phyloP scores from a whole-genome alignment of 2,888 invertebrate species.

The Augochlorella aurata region DNA sequence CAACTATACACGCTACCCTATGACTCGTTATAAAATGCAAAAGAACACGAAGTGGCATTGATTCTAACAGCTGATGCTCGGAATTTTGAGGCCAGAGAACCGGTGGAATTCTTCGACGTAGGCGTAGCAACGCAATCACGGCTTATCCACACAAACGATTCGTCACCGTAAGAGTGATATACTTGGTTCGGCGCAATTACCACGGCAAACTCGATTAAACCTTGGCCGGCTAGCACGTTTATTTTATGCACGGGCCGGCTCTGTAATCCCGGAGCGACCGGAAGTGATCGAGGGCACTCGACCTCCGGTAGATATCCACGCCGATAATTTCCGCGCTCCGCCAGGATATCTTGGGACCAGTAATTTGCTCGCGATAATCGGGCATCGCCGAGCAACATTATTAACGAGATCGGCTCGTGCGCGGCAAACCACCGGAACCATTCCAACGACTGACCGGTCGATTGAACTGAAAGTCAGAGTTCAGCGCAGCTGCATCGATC shows the following conservation, averaged over 20 bases:
- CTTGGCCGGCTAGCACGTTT: constrained; percentile 17
- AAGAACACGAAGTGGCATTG: neutral
- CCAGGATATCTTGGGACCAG: constrained; percentile 3
- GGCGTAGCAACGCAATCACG: neutral
- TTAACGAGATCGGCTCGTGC: constrained; percentile 25
- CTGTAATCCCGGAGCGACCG: constrained; percentile 37
- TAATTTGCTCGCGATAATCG: constrained; percentile 23
- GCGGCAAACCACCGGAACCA: constrained; percentile 21
- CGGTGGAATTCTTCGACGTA: neutral
- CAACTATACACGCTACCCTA: neutral
- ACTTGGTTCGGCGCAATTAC: constrained; percentile 34
- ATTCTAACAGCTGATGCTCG: neutral
- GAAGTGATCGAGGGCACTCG: constrained; percentile 41
- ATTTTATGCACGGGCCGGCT: constrained; percentile 29
- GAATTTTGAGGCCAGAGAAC: neutral
- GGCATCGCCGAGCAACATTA: constrained; percentile 24
- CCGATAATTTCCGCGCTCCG: constrained; percentile 46
- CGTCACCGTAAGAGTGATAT: constrained; percentile 20
- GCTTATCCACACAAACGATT: constrained; percentile 6
- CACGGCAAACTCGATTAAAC: constrained; percentile 42
- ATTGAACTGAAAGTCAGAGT: constrained; percentile 14
- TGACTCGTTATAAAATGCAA: neutral
- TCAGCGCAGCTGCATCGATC: constrained; percentile 15
- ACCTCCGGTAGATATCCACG: constrained; percentile 34
- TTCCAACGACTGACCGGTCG: neutral